Conservation (phyloP, 2,113 vertebrate genomes). For the Colaptes auratus region DNA sequence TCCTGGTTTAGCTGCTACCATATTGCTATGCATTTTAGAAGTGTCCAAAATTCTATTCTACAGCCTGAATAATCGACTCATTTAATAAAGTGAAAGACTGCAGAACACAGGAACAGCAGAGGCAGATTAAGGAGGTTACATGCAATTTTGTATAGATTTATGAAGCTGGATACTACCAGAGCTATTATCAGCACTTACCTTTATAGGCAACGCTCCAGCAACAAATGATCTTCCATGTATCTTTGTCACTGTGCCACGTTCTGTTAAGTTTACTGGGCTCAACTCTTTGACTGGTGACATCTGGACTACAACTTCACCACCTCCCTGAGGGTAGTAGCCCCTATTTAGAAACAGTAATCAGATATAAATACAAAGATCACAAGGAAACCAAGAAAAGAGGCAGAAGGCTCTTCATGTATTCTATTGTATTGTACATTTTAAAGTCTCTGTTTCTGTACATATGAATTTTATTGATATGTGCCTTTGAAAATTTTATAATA, state of each 20-base stretch:
- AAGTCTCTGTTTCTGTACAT: background rate
- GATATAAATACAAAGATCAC: background rate
- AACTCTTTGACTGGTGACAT: constrained; percentile 89
- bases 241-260: constrained; percentile 92
- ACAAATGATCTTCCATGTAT: constrained; percentile 93
- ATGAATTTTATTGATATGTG: background rate
- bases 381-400: background rate
- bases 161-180: background rate
- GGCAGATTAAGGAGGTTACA: background rate
- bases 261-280: constrained; percentile 86
- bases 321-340: constrained; percentile 96
- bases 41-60: background rate
- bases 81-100: background rate
- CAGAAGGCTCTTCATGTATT: background rate
- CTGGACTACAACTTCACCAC: constrained; percentile 87
- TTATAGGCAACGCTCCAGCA: constrained; percentile 91
- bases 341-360: constrained; percentile 67
- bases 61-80: background rate
- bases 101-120: background rate
- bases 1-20: background rate
- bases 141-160: background rate
- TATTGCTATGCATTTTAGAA: background rate
- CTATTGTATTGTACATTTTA: background rate
- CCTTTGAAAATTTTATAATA: background rate
- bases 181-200: constrained; percentile 77